These are phyloP conservation scores for Ophion slaviceki DNA, from an alignment of 2,888 invertebrate species.

Conservation along the genomic window DNA sequence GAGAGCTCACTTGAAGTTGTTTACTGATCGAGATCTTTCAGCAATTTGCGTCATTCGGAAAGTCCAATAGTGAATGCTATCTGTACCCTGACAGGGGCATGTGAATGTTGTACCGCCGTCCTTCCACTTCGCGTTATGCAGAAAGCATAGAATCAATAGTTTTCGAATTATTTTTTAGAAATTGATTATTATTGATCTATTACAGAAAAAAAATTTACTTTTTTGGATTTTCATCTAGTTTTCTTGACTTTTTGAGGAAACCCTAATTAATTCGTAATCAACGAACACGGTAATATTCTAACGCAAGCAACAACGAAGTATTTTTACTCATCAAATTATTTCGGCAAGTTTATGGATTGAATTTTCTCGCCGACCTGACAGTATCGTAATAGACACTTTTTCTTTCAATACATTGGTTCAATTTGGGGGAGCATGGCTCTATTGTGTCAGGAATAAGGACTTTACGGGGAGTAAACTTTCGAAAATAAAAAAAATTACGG, in stretches of 20 bases:
- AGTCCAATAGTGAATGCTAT: slow-evolving; percentile 9
- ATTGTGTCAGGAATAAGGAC: background rate
- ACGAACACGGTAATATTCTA: background rate
- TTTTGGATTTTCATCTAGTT: background rate
- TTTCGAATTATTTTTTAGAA: background rate
- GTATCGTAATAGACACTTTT: slow-evolving; percentile 3
- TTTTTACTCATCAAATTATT: background rate
- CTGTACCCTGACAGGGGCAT: background rate
- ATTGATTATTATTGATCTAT: background rate
- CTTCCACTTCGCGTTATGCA: background rate
- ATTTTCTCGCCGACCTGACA: slow-evolving; percentile 3
- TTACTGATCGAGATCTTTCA: slow-evolving; percentile 48
- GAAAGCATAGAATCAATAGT: background rate
- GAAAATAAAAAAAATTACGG: background rate
- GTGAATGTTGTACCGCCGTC: background rate
- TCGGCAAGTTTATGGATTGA: background rate
- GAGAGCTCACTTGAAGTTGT: slow-evolving; percentile 37
- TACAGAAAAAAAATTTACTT: background rate
- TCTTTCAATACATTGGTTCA: background rate
- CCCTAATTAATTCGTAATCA: background rate
- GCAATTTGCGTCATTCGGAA: slow-evolving; percentile 58
- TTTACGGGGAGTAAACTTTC: slow-evolving; percentile 3
- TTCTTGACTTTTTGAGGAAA: background rate
- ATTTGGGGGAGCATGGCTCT: background rate
- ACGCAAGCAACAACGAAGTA: background rate